Conservation (phyloP, 2,888 invertebrate species). For the Heteromurus nitidus region DNA sequence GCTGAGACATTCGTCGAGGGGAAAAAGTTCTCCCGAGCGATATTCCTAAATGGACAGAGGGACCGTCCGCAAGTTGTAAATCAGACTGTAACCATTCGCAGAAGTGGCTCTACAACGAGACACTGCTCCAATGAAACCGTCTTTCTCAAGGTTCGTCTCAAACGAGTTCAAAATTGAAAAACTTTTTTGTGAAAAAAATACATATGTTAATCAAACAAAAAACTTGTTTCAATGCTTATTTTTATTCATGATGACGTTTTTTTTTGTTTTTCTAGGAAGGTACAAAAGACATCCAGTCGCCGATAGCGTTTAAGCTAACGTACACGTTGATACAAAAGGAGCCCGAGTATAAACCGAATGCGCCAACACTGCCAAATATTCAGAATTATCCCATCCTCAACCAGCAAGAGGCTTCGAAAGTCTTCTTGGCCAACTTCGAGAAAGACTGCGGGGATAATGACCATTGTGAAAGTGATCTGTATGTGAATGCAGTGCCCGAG, state of each 20-base stretch:
- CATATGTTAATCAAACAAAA: too few relatives aligned
- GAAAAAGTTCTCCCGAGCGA: slow-evolving; percentile 87
- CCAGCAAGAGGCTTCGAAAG: slow-evolving; percentile 86
- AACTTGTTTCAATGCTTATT: background rate
- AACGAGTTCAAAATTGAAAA: background rate
- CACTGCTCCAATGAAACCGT: slow-evolving; percentile 86
- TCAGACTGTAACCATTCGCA: slow-evolving; percentile 73
- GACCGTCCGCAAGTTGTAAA: slow-evolving; percentile 74
- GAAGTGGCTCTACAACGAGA: slow-evolving; percentile 74
- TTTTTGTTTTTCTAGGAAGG: slow-evolving; percentile 79
- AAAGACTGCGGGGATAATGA: slow-evolving; percentile 94
- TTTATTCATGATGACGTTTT: background rate
- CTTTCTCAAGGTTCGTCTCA: slow-evolving; percentile 83
- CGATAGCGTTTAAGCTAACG: slow-evolving; percentile 89
- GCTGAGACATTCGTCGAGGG: slow-evolving; percentile 86
- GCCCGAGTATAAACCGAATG: slow-evolving; percentile 77
- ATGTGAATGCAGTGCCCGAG: slow-evolving; percentile 81
- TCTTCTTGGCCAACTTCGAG: slow-evolving; percentile 89
- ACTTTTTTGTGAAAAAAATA: too few relatives aligned
- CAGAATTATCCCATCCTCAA: slow-evolving; percentile 91
- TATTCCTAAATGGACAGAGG: slow-evolving; percentile 80
- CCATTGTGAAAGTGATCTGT: slow-evolving; percentile 88
- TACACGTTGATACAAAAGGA: slow-evolving; percentile 86
- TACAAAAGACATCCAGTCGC: slow-evolving; percentile 90
- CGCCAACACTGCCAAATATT: slow-evolving; percentile 81